Percentiles rank a stretch among this genome's conserved stretches.
Evolutionary conservation across 2,797 vertebrate genomes (phyloP).

Genomic region (Oreochromis grahami): DNA sequence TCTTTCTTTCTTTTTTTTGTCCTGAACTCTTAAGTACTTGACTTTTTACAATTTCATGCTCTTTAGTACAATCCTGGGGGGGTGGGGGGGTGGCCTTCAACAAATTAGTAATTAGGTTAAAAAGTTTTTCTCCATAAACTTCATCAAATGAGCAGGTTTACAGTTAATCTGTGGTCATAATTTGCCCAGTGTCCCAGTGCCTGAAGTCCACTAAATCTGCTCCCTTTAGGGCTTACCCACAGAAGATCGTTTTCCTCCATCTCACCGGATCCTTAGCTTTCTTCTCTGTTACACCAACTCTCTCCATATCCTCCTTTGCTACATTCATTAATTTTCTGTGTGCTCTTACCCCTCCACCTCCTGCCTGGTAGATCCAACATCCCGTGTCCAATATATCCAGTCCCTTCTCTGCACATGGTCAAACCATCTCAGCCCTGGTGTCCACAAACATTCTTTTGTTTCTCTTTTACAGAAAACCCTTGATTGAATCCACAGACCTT

Average conservation of each 20-base stretch:
- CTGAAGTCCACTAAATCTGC: background rate
- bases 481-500: background rate
- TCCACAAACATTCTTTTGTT: background rate
- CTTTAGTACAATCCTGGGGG: too few relatives aligned
- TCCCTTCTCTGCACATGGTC: background rate
- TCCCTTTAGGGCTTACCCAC: background rate
- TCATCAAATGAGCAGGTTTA: background rate
- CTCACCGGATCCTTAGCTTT: background rate
- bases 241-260: background rate
- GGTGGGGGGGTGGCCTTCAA: background rate
- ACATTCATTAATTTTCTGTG: background rate
- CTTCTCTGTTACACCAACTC: background rate
- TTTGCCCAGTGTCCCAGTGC: background rate
- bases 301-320: fast-evolving
- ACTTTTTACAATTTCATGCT: too few relatives aligned
- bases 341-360: background rate
- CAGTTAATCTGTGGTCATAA: background rate
- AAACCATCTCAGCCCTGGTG: background rate
- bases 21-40: too few relatives aligned
- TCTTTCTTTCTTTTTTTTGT: too few relatives aligned
- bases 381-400: background rate
- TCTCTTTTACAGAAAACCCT: constrained; percentile 27
- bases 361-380: background rate
- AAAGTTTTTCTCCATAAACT: background rate
- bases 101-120: background rate